Evolutionary conservation across 37 sponge, comb jelly and placozoan genomes (phyloP).

Genomic region (Petrosia ficiformis): DNA sequence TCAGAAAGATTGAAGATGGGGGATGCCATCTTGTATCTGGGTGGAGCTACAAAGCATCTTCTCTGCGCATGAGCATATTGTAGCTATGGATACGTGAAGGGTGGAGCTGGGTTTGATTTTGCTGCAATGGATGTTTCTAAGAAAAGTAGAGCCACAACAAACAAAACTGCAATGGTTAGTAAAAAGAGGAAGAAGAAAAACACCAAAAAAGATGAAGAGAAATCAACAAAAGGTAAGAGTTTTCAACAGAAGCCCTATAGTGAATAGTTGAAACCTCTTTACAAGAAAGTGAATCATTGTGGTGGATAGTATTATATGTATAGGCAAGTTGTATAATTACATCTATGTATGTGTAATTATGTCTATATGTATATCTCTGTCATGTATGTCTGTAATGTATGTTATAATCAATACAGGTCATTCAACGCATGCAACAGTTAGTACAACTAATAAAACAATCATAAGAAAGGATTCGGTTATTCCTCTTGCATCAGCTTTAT

Average conservation of each 20-base stretch:
- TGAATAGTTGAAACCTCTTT: too few relatives aligned
- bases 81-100: background rate
- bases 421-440: background rate
- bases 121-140: background rate
- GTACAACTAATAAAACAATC: background rate
- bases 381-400: too few relatives aligned
- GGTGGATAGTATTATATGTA: too few relatives aligned
- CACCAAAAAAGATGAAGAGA: background rate
- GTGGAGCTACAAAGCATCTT: too few relatives aligned
- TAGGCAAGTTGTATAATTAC: too few relatives aligned
- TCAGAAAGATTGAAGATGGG: background rate
- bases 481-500: background rate
- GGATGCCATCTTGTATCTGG: background rate
- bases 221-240: background rate
- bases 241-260: background rate
- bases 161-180: slow-evolving; percentile 1
- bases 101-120: background rate
- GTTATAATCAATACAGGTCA: background rate
- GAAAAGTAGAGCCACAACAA: background rate
- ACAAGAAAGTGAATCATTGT: too few relatives aligned
- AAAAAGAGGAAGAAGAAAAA: slow-evolving; percentile 44
- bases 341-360: too few relatives aligned
- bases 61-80: too few relatives aligned
- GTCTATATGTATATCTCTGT: background rate
- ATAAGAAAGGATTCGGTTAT: background rate